Conservation (phyloP, 2,888 invertebrate species). For the Sipha maydis region DNA sequence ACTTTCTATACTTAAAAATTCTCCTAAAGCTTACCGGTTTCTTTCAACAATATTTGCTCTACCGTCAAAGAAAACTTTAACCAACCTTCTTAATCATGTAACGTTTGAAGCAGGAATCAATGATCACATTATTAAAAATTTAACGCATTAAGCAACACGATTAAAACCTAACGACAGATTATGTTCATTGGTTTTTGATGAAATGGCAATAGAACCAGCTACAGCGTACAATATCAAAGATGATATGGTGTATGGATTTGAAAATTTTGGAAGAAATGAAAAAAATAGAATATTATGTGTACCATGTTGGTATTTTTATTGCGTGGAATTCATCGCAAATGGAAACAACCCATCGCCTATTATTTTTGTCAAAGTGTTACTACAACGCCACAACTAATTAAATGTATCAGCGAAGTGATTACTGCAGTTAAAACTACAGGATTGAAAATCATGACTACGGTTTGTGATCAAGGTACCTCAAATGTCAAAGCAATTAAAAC, state of each 20-base stretch:
- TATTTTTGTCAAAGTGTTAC: constrained; percentile 36
- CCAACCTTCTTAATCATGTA: constrained; percentile 11
- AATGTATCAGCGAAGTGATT: constrained; percentile 46
- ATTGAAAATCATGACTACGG: constrained; percentile 39
- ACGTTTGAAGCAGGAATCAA: constrained; percentile 29
- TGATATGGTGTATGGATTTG: constrained; percentile 28
- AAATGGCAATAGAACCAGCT: constrained; percentile 29
- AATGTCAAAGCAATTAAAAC: constrained; percentile 44
- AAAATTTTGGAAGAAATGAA: constrained; percentile 13
- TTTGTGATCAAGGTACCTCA: constrained; percentile 50
- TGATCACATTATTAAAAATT: constrained; percentile 8
- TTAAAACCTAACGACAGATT: constrained; percentile 4
- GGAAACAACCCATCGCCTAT: constrained; percentile 32
- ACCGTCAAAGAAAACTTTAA: constrained; percentile 28
- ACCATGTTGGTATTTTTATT: constrained; percentile 33
- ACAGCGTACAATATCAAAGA: background rate
- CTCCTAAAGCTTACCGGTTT: constrained; percentile 31
- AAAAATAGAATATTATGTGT: background rate
- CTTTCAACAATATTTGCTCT: constrained; percentile 23
- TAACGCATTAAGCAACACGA: background rate
- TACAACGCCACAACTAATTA: constrained; percentile 1
- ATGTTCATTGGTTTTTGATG: constrained; percentile 35
- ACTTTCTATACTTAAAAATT: constrained; percentile 16
- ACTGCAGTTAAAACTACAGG: constrained; percentile 22
- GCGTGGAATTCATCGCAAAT: constrained; percentile 30